Conservation (phyloP, 2,113 vertebrate genomes). For the Cyphomyrus plagiostoma region DNA sequence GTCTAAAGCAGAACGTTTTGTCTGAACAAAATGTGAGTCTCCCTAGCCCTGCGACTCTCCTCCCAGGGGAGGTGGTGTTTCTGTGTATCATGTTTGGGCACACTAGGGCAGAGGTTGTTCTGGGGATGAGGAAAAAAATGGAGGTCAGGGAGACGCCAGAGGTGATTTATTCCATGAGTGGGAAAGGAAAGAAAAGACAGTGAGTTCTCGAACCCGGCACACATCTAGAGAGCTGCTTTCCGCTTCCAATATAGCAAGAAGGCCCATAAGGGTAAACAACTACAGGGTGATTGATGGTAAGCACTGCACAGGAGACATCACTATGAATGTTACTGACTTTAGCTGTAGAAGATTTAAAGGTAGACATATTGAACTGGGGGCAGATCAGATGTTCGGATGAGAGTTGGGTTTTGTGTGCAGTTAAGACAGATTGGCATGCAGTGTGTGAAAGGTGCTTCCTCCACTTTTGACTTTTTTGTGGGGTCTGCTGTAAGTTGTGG, state of each 20-base stretch:
- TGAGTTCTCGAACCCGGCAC: background rate
- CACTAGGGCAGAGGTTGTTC: constrained; percentile 4
- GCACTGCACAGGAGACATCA: background rate
- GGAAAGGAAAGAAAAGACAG: constrained; percentile 4
- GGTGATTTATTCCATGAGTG: background rate
- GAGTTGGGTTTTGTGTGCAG: background rate
- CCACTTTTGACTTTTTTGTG: background rate
- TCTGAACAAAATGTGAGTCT: constrained; percentile 12
- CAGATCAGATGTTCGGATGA: background rate
- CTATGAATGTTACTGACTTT: background rate
- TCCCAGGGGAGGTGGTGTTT: background rate
- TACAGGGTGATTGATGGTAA: background rate
- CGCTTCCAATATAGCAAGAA: background rate
- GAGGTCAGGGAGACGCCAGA: constrained; percentile 5
- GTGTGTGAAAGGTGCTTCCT: background rate
- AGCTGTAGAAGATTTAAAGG: background rate
- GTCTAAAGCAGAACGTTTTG: background rate
- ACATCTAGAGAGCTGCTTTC: constrained; percentile 6
- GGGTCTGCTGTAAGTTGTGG: background rate
- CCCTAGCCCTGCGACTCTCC: background rate
- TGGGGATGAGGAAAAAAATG: background rate
- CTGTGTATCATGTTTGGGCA: background rate
- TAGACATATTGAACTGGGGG: background rate
- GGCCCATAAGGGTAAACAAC: background rate
- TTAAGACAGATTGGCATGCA: background rate